Base-by-base conservation (phyloP, 2,888 invertebrate species). In the Stegana nigrithorax region DNA sequence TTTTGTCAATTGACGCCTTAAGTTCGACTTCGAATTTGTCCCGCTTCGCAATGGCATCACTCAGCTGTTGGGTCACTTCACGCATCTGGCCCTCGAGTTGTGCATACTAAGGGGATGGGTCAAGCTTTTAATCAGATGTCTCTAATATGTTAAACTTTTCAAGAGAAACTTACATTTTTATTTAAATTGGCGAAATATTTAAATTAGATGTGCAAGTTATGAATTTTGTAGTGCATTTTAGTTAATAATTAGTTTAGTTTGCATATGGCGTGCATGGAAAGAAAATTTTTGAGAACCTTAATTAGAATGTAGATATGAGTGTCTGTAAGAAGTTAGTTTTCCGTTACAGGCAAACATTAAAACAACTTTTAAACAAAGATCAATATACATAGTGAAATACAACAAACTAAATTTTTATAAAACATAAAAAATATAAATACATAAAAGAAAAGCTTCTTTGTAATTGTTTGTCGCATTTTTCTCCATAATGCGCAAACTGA, bases 1-100 rank as follows among this genome's bases (percentile, higher is more conserved):
- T 90, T 83, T 94, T 93, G 59, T 93, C 92, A 27, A 91, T 88
- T 0, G 92, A 90, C n/a, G 90, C 90, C 82, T 92, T 90, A 1
- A 93, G 84, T 68, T 94, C 93, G 1, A 88, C 87, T 82, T 95
- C 93, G 0, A 91, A 85, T 59, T 90, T 88, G 1, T 89, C 88
- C 70, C 90, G 90, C 66, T 89, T 89, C 0, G 87, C 83, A 71
- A 91, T 90, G 1, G 90, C 84, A 7, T 90, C 91, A 1, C 86
- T 81, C 66, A 92, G 88, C 57, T 89, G 86, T 67, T 89, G 87
- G 51, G 89, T 89, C 85, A 91, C 88, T 65, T 93, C 92, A 27
- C 90, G 89, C 51, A 93, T 87, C 84, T 95, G 93, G 2, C 88
- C 87, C 85, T 93, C 94, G 68, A 95, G 85, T 59, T 91, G 91